A percentile compares a stretch with the other conserved stretches of the same genome.
These are phyloP conservation scores for Notechis scutatus DNA, from an alignment of 2,113 vertebrate genomes.

Conservation along the genomic window DNA sequence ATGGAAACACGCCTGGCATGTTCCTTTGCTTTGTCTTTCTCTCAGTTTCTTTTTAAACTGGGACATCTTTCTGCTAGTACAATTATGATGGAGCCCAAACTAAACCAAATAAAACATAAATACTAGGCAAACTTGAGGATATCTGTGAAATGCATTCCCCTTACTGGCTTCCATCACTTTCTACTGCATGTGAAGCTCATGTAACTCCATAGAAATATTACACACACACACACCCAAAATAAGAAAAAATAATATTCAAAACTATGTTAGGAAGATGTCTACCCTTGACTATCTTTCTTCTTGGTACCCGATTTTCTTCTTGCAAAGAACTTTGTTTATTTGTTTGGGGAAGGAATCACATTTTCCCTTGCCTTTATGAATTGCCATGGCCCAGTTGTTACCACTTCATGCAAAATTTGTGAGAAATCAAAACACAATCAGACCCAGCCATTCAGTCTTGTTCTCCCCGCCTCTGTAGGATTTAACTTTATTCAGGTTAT, in stretches of 20 bases:
- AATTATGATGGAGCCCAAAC: neutral
- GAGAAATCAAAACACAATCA: neutral
- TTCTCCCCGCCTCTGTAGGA: neutral
- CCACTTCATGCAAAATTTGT: neutral
- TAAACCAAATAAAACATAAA: neutral
- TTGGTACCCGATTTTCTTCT: neutral
- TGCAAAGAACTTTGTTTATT: neutral
- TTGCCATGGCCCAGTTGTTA: neutral
- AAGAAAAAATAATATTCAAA: neutral
- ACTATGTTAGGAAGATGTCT: neutral
- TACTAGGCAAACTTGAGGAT: neutral
- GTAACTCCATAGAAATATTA: neutral
- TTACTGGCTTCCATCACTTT: neutral
- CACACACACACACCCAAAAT: neutral
- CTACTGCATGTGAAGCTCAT: neutral
- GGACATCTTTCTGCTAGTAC: neutral
- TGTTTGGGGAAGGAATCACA: neutral
- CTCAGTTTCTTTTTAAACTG: neutral
- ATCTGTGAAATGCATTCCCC: neutral
- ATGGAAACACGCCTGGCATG: neutral
- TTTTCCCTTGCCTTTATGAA: neutral
- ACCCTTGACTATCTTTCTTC: neutral
- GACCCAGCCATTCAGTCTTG: neutral
- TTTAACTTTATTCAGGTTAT: neutral
- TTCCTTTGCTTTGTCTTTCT: neutral